Base-by-base conservation (phyloP, 2,888 invertebrate species). In the Chymomyza amoena region DNA sequence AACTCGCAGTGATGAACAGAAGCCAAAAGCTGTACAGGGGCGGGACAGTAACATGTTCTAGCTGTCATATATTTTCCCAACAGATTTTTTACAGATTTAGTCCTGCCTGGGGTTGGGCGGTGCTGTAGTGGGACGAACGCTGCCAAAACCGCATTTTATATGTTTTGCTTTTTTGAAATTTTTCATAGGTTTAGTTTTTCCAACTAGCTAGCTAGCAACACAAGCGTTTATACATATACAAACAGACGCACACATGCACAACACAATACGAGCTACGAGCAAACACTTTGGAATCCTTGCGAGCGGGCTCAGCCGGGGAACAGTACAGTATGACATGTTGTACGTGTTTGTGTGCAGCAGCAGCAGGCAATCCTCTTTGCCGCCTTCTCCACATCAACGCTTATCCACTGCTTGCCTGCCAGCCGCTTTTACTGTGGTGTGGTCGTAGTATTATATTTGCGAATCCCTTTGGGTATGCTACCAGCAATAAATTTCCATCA, bases 391-490 rank as follows among this genome's bases (percentile, higher is more conserved):
- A 50, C 54, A 50, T 66, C 78, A 69, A 66, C 68, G 66, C 64
- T 9, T 32, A 32, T 32, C 32, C 32, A 32, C 32, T 32, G 6
- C 5, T 57, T 61, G 32, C 1, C 18, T 9, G 61, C 28, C 68
- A 59, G 60, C 65, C 63, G 73, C 73, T 71, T 79, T 69, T 73
- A 67, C 75, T 77, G 76, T 74, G 76, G 77, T 77, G 76, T 74
- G 76, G 77, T 79, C 77, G 75, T 81, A 75, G 84, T 78, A 85
- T 85, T 83, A 87, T 83, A 85, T 84, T 87, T 85, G 82, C 75
- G 87, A 83, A 87, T 84, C 87, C 87, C 87, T 87, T 87, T 84
- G 87, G 87, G 86, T 87, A 75, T 87, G 84, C 87, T 81, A 76
- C 75, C 79, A 77, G 86, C 85, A 85, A 85, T 85, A 85, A 85